Conservation (phyloP, 2,888 invertebrate species). For the Boloria selene region DNA sequence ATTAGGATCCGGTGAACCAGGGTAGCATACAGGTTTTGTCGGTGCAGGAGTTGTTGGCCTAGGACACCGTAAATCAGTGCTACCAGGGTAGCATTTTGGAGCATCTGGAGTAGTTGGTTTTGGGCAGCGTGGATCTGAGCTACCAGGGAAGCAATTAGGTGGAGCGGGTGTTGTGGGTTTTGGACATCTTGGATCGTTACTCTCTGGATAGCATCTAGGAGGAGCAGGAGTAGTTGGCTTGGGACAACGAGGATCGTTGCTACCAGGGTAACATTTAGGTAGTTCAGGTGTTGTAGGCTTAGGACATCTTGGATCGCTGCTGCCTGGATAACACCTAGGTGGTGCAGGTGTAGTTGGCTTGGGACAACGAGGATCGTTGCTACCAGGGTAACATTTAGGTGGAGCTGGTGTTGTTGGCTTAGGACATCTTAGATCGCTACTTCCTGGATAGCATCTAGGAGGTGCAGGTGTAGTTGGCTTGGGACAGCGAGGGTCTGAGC, state of each 20-base stretch:
- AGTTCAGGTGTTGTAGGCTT: slow-evolving; percentile 41
- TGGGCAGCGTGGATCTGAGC: slow-evolving; percentile 43
- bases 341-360: slow-evolving; percentile 44
- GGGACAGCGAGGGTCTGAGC: slow-evolving; percentile 46
- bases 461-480: slow-evolving; percentile 41
- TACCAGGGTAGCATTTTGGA: slow-evolving; percentile 55
- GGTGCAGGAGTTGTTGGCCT: slow-evolving; percentile 50
- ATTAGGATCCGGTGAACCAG: slow-evolving; percentile 50
- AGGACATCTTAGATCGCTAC: slow-evolving; percentile 51
- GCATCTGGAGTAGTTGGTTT: slow-evolving; percentile 45
- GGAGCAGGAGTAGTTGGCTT: slow-evolving; percentile 45
- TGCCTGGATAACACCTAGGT: slow-evolving; percentile 48
- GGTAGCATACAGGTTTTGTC: slow-evolving; percentile 36
- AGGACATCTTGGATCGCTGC: slow-evolving; percentile 43
- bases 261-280: slow-evolving; percentile 52
- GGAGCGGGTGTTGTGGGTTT: slow-evolving; percentile 44
- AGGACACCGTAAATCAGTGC: slow-evolving; percentile 49
- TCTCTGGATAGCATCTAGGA: slow-evolving; percentile 40
- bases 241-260: slow-evolving; percentile 51
- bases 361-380: slow-evolving; percentile 51
- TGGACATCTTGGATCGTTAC: slow-evolving; percentile 51
- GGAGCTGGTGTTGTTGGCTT: slow-evolving; percentile 45
- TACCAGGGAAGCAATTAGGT: slow-evolving; percentile 48
- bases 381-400: slow-evolving; percentile 40
- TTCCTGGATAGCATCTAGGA: slow-evolving; percentile 53